Percentiles rank a stretch among this genome's conserved stretches.
Conservation (phyloP, 2,797 vertebrate genomes). For the Sphenopsis melanotis region DNA sequence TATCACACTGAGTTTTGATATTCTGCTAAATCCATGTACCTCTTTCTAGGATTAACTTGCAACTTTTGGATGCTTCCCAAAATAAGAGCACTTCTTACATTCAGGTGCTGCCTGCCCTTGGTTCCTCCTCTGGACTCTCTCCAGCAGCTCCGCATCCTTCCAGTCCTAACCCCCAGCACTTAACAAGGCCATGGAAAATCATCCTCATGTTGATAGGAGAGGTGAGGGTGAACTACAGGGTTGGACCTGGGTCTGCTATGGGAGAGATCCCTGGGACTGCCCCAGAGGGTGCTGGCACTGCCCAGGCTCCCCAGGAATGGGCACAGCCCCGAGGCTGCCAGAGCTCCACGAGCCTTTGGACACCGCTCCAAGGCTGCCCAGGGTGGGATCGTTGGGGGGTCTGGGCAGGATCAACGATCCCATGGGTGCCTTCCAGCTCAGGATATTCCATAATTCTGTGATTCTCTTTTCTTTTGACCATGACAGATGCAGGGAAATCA, state of each 20-base stretch:
- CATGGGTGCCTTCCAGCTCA: not conserved
- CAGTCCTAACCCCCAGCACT: not conserved
- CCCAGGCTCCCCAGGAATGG: not conserved
- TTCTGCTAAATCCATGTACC: not conserved
- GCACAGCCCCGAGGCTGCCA: not conserved
- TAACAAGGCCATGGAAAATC: not conserved
- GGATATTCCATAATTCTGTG: not conserved
- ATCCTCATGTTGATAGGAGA: accelerated
- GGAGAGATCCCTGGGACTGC: not conserved
- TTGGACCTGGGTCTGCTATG: not conserved
- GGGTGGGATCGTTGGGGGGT: not conserved
- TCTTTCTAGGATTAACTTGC: not conserved
- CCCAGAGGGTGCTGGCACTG: not conserved
- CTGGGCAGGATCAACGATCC: not conserved
- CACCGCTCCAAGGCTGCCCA: accelerated
- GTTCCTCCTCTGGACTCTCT: not conserved
- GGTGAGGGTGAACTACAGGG: not conserved
- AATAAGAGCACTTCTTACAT: not conserved
- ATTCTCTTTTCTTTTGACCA: not conserved
- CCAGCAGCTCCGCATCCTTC: not conserved
- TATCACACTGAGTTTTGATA: not conserved
- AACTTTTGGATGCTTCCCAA: not conserved
- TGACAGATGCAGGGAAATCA: not conserved
- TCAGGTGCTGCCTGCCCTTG: not conserved
- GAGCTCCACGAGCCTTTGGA: accelerated